These are phyloP conservation scores for Corythornis madagascariensis DNA, from an alignment of 2,113 vertebrate genomes.

Conservation along the genomic window DNA sequence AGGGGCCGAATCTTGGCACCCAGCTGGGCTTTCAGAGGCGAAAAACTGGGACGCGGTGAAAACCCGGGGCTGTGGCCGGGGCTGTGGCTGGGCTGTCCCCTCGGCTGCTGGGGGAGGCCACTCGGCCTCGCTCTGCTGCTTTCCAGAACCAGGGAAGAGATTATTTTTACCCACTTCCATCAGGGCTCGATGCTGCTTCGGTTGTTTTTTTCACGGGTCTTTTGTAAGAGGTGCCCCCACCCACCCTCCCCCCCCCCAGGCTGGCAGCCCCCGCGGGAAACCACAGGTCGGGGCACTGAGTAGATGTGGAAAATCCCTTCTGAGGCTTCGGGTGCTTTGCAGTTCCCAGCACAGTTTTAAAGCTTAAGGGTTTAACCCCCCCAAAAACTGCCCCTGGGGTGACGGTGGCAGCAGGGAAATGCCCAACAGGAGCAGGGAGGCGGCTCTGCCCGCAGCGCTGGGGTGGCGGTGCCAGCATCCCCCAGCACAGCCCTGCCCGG, in stretches of 20 bases:
- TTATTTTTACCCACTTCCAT: neutral
- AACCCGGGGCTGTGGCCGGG: neutral
- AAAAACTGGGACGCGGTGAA: neutral
- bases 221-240: rapidly evolving
- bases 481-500: rapidly evolving
- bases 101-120: neutral
- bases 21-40: neutral
- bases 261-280: neutral
- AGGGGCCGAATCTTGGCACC: neutral
- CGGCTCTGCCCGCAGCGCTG: rapidly evolving
- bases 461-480: neutral
- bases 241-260: rapidly evolving
- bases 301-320: neutral
- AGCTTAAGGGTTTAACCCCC: neutral
- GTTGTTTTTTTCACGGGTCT: neutral
- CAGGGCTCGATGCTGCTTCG: rapidly evolving
- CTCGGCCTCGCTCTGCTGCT: neutral
- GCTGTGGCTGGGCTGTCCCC: neutral
- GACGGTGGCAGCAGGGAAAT: neutral
- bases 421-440: rapidly evolving
- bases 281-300: rapidly evolving
- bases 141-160: neutral
- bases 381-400: neutral
- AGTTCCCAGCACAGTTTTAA: neutral
- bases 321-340: neutral